These are phyloP conservation scores for Baronia brevicornis DNA, from an alignment of 2,888 invertebrate species.

Conservation along the genomic window DNA sequence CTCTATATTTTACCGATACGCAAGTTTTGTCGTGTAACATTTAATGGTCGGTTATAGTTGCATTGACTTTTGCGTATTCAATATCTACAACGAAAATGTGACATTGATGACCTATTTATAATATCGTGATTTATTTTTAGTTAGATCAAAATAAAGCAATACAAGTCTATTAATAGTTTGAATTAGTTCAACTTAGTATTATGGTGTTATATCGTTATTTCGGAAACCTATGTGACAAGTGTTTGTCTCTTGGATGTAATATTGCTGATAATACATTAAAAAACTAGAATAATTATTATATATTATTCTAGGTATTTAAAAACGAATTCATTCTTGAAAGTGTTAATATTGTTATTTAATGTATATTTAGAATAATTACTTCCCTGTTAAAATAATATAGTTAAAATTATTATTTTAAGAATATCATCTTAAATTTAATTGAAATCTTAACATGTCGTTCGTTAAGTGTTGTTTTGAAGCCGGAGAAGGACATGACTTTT, in stretches of 20 bases:
- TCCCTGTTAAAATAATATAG: no score
- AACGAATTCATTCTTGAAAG: no score
- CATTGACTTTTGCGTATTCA: slow-evolving; percentile 37
- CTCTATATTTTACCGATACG: slow-evolving; percentile 21
- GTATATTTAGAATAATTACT: no score
- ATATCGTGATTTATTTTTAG: slow-evolving; percentile 11
- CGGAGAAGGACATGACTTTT: slow-evolving; percentile 82
- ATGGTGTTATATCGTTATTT: slow-evolving; percentile 10
- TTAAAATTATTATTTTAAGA: no score
- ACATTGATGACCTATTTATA: slow-evolving; percentile 43
- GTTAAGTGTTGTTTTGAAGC: slow-evolving; percentile 88
- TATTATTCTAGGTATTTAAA: no score
- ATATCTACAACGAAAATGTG: slow-evolving; percentile 36
- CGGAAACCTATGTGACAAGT: slow-evolving; percentile 8
- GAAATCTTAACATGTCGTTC: slow-evolving; percentile 76
- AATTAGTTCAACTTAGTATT: slow-evolving; percentile 11
- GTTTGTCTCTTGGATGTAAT: no score
- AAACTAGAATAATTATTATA: no score
- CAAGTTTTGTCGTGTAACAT: slow-evolving; percentile 25
- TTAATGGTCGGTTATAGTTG: slow-evolving; percentile 27
- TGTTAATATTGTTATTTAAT: no score
- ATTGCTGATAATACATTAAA: slow-evolving; percentile 1
- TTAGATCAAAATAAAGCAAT: slow-evolving; percentile 18
- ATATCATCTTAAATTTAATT: no score
- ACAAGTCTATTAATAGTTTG: slow-evolving; percentile 9